Percentiles rank a stretch among this genome's conserved stretches.
Conservation (phyloP, 2,888 invertebrate species). For the Nomada ferruginata region DNA sequence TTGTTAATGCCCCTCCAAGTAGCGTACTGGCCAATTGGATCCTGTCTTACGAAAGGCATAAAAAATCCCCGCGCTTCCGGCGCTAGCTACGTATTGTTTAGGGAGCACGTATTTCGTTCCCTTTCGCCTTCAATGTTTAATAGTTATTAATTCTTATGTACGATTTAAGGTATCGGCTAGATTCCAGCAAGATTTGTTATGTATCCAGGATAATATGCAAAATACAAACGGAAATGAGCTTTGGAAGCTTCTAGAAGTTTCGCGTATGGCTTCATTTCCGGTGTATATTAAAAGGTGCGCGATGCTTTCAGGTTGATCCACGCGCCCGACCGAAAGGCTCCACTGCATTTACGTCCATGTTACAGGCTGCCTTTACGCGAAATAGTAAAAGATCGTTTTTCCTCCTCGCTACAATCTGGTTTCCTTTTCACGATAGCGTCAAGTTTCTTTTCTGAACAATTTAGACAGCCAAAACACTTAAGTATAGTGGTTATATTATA, state of each 20-base stretch:
- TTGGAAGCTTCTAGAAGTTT: conserved; percentile 81
- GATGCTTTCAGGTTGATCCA: conserved; percentile 70
- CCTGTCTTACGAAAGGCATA: conserved; percentile 47
- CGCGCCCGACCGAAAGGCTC: conserved; percentile 64
- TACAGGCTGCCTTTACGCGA: conserved; percentile 71
- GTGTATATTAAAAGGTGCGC: conserved; percentile 79
- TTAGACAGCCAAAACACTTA: conserved; percentile 5
- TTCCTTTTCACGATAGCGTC: neutral
- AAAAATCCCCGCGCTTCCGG: conserved; percentile 73
- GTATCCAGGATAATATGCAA: neutral
- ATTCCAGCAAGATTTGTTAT: conserved; percentile 19
- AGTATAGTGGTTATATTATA: neutral
- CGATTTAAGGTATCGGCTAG: conserved; percentile 21
- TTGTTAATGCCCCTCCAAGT: conserved; percentile 54
- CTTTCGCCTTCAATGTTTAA: conserved; percentile 24
- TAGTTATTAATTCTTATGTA: conserved; percentile 9
- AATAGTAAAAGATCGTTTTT: conserved; percentile 47
- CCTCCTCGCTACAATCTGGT: conserved; percentile 8
- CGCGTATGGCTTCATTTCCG: conserved; percentile 78
- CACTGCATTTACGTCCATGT: conserved; percentile 70
- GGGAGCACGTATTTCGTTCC: conserved; percentile 55
- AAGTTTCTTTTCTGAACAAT: neutral
- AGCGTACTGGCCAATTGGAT: conserved; percentile 64
- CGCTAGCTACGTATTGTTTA: conserved; percentile 64
- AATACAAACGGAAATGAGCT: conserved; percentile 35